These are phyloP conservation scores for Elephantulus edwardii DNA, from an alignment of 2,113 vertebrate genomes.

Conservation along the genomic window DNA sequence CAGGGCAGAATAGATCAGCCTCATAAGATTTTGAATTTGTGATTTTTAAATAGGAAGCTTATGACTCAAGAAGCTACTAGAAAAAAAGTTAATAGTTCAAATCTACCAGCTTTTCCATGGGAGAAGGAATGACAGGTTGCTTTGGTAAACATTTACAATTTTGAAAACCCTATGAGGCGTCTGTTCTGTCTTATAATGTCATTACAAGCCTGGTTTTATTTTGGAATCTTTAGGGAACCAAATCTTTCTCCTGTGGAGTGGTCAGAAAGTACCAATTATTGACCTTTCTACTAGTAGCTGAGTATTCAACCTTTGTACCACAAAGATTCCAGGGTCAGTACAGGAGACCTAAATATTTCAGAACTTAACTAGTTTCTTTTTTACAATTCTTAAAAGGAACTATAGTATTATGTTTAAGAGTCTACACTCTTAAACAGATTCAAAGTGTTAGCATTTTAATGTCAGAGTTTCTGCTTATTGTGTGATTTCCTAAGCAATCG, in stretches of 20 bases:
- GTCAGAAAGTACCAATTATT: rapidly evolving
- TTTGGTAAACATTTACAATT: not conserved
- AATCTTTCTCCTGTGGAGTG: not conserved
- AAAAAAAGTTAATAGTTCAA: not conserved
- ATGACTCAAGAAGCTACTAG: not conserved
- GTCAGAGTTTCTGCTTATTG: too few relatives aligned
- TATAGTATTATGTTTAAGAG: not conserved
- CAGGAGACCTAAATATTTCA: not conserved
- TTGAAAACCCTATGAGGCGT: not conserved
- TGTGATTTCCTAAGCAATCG: not conserved
- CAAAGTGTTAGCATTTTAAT: not conserved
- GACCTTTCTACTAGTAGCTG: not conserved
- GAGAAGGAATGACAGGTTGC: not conserved
- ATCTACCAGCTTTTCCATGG: not conserved
- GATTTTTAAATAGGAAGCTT: not conserved
- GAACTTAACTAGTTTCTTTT: not conserved
- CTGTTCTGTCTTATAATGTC: too few relatives aligned
- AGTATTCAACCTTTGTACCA: not conserved
- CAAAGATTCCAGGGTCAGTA: not conserved
- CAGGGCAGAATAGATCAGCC: not conserved
- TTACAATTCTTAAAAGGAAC: not conserved
- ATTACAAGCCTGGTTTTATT: too few relatives aligned
- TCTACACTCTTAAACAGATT: not conserved
- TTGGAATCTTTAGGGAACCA: not conserved
- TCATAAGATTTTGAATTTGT: not conserved